Percentiles rank a stretch among this genome's conserved stretches.
Conservation (phyloP, 1,140 invertebrate species). For the Drosophila paulistorum region DNA sequence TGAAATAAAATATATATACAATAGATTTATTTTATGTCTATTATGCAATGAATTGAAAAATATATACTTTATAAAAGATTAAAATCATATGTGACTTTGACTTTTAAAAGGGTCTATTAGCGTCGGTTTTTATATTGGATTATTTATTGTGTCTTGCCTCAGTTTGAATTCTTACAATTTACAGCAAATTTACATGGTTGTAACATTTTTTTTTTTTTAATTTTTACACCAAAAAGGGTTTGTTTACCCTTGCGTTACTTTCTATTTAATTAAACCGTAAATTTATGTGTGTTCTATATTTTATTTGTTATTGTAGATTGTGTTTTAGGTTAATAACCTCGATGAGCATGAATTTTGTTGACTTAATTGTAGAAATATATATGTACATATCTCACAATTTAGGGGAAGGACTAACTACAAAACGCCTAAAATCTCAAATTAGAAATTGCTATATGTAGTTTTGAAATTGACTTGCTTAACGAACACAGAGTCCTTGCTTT, state of each 20-base stretch:
- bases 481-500: conserved; percentile 30
- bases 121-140: conserved; percentile 26
- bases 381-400: conserved; percentile 39
- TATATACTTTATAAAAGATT: no score
- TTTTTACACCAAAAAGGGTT: conserved; percentile 25
- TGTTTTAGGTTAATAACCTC: conserved; percentile 67
- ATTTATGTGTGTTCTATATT: conserved; percentile 38
- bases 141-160: conserved; percentile 56
- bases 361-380: conserved; percentile 61
- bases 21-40: no score
- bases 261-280: conserved; percentile 48
- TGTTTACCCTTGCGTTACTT: conserved; percentile 17
- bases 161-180: conserved; percentile 52
- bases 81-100: background rate
- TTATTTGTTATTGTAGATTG: conserved; percentile 38
- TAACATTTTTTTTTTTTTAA: conserved; percentile 11
- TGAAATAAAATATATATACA: no score
- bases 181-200: conserved; percentile 39
- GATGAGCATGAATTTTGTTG: conserved; percentile 67
- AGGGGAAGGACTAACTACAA: conserved; percentile 41
- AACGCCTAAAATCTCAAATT: background rate
- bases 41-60: no score
- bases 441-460: conserved; percentile 25
- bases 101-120: background rate
- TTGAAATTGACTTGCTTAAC: conserved; percentile 61